phyloP scores from a whole-genome alignment of 2,797 vertebrate genomes.

The Lerista edwardsae region DNA sequence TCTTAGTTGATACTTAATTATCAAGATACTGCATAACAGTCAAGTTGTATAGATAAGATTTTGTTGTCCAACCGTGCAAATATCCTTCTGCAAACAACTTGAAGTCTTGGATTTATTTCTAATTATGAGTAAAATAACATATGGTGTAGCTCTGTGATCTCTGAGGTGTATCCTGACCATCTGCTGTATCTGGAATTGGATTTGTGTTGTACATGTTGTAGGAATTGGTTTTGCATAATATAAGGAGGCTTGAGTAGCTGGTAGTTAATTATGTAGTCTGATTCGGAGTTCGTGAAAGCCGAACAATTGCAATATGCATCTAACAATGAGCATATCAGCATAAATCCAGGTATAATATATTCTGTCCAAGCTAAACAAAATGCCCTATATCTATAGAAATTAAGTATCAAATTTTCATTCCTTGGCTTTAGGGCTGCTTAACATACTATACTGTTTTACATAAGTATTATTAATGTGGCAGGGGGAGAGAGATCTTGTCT shows the following conservation, averaged over 20 bases:
- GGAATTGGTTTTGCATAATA: not conserved
- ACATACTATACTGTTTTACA: not conserved
- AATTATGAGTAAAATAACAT: slow-evolving; percentile 70
- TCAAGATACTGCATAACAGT: not conserved
- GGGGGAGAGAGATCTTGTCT: too few relatives aligned
- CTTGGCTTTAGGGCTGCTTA: not conserved
- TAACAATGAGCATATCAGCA: not conserved
- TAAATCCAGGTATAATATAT: not conserved
- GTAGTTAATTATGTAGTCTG: not conserved
- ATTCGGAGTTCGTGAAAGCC: not conserved
- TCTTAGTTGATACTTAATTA: too few relatives aligned
- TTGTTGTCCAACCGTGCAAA: not conserved
- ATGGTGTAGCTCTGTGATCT: not conserved
- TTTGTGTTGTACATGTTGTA: not conserved
- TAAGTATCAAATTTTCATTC: not conserved
- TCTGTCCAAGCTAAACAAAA: not conserved
- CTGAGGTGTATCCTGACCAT: slow-evolving; percentile 34
- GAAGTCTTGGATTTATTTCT: slow-evolving; percentile 38
- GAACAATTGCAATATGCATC: not conserved
- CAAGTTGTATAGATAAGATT: not conserved
- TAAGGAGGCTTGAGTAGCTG: not conserved
- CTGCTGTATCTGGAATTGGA: slow-evolving; percentile 53
- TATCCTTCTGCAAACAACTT: not conserved
- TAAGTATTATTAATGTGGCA: not conserved
- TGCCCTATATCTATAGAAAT: not conserved